These are phyloP conservation scores for Cataglyphis livida DNA, from an alignment of 2,888 invertebrate species.

Conservation along the genomic window DNA sequence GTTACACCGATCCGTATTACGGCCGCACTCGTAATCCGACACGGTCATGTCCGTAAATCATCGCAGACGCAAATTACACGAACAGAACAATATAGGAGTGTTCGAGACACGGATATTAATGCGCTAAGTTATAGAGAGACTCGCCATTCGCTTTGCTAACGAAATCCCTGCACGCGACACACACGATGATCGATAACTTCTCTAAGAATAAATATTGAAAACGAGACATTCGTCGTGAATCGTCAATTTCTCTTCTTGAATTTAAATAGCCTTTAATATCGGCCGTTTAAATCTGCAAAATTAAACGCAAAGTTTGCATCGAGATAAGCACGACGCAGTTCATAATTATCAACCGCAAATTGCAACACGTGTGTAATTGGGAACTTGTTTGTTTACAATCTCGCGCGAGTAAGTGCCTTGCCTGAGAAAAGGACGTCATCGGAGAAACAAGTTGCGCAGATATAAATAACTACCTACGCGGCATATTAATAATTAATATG, in stretches of 20 bases:
- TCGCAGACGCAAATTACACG: constrained; percentile 58
- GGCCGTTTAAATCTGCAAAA: background rate
- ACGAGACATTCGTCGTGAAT: background rate
- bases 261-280: background rate
- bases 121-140: background rate
- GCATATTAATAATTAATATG: constrained; percentile 22
- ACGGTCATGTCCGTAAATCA: constrained; percentile 63
- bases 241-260: background rate
- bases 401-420: background rate
- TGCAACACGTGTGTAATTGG: constrained; percentile 24
- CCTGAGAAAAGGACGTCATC: constrained; percentile 2
- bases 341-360: constrained; percentile 18
- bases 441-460: constrained; percentile 3
- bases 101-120: constrained; percentile 4
- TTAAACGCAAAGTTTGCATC: background rate
- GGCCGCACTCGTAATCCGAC: constrained; percentile 50
- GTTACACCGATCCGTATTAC: constrained; percentile 36
- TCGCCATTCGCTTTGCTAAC: constrained; percentile 1
- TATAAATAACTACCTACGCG: constrained; percentile 45
- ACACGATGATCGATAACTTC: background rate
- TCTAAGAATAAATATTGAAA: background rate
- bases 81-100: constrained; percentile 33
- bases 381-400: constrained; percentile 39
- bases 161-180: background rate
- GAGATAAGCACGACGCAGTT: constrained; percentile 24